These are phyloP conservation scores for Danio jaintianensis DNA, from an alignment of 2,797 vertebrate genomes.

Conservation along the genomic window DNA sequence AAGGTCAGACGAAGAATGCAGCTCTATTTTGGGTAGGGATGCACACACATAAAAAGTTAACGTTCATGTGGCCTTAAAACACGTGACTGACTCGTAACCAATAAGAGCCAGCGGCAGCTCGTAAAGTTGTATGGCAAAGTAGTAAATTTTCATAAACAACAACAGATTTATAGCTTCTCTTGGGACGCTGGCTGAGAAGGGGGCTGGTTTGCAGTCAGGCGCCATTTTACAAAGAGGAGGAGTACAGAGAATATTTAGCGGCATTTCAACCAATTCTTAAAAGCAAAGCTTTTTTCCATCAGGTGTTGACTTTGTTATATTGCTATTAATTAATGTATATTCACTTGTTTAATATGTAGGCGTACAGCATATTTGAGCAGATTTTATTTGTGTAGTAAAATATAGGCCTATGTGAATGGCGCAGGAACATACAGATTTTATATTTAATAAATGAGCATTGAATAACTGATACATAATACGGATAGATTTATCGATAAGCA, in stretches of 20 bases:
- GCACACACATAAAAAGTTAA: constrained; percentile 99
- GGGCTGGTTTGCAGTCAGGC: constrained; percentile 77
- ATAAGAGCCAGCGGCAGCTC: constrained; percentile 89
- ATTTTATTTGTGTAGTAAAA: too few relatives aligned
- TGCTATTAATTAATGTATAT: background rate
- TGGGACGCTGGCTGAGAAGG: constrained; percentile 54
- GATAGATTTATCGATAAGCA: too few relatives aligned
- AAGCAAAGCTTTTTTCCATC: background rate
- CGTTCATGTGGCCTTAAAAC: constrained; percentile 90
- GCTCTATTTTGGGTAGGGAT: constrained; percentile 95
- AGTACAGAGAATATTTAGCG: constrained; percentile 61
- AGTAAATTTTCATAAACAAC: constrained; percentile 99
- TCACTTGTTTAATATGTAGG: too few relatives aligned
- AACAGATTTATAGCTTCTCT: constrained; percentile 95
- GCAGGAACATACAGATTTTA: too few relatives aligned
- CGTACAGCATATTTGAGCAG: too few relatives aligned
- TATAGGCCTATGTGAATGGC: too few relatives aligned
- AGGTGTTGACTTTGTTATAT: background rate
- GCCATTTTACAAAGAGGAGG: constrained; percentile 90
- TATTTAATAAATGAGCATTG: too few relatives aligned
- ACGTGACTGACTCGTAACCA: constrained; percentile 91
- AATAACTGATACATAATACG: too few relatives aligned
- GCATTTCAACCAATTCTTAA: background rate
- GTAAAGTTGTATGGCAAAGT: constrained; percentile 98
- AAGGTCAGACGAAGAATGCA: constrained; percentile 89